phyloP scores from a whole-genome alignment of 2,888 invertebrate genomes.

The Mongoloraphidia duomilia region DNA sequence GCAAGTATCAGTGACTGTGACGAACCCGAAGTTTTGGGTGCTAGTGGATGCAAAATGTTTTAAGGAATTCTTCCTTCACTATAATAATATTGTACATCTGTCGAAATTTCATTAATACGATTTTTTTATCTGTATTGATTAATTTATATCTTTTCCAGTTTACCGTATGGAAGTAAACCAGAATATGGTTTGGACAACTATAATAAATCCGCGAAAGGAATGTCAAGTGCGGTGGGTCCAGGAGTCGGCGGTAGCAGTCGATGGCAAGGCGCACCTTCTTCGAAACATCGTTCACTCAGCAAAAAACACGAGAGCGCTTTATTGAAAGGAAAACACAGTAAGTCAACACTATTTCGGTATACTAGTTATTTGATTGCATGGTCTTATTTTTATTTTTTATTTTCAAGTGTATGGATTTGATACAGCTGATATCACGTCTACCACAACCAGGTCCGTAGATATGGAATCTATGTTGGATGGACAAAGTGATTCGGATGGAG shows the following conservation, averaged over 20 bases:
- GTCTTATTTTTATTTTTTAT: slow-evolving; percentile 3
- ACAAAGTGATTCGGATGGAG: slow-evolving; percentile 51
- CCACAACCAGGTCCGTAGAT: slow-evolving; percentile 61
- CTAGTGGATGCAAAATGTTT: too few relatives aligned
- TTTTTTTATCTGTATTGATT: too few relatives aligned
- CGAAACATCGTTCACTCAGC: slow-evolving; percentile 36
- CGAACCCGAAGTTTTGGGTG: too few relatives aligned
- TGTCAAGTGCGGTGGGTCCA: slow-evolving; percentile 22
- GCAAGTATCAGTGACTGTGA: too few relatives aligned
- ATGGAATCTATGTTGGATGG: slow-evolving; percentile 66
- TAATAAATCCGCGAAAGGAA: slow-evolving; percentile 26
- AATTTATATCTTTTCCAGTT: slow-evolving; percentile 28
- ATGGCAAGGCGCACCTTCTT: slow-evolving; percentile 23
- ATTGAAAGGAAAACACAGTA: slow-evolving; percentile 43
- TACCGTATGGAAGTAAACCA: slow-evolving; percentile 47
- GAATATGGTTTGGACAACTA: slow-evolving; percentile 37
- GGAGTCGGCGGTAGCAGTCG: slow-evolving; percentile 20
- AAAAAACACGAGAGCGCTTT: slow-evolving; percentile 36
- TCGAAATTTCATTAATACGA: too few relatives aligned
- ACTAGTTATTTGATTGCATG: not conserved
- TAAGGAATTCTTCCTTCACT: too few relatives aligned
- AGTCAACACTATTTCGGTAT: slow-evolving; percentile 19
- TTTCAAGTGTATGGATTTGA: slow-evolving; percentile 53
- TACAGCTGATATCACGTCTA: slow-evolving; percentile 62
- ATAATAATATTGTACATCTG: too few relatives aligned